phyloP scores from a whole-genome alignment of 2,888 invertebrate genomes.

The Coronaproctus castanopsis region DNA sequence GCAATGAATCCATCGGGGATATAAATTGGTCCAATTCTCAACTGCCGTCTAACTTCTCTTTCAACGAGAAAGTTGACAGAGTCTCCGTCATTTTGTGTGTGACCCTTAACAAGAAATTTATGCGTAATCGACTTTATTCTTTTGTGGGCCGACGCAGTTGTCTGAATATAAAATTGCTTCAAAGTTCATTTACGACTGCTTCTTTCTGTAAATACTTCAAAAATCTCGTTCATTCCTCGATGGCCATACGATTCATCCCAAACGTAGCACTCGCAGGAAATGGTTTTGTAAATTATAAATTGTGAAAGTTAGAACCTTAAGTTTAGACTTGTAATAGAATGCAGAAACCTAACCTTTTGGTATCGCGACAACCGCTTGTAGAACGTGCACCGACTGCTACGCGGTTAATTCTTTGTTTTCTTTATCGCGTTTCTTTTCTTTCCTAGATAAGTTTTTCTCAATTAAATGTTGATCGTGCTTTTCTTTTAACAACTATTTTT shows the following conservation, averaged over 20 bases:
- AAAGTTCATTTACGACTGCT: background rate
- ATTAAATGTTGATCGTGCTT: constrained; percentile 1
- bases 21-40: background rate
- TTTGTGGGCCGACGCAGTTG: constrained; percentile 19
- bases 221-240: constrained; percentile 18
- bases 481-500: background rate
- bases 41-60: background rate
- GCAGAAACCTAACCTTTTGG: constrained; percentile 8
- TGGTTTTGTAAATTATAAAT: constrained; percentile 1
- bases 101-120: background rate
- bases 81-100: background rate
- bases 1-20: background rate
- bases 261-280: constrained; percentile 16
- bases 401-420: background rate
- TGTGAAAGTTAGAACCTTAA: constrained; percentile 5
- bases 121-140: constrained; percentile 8
- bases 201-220: constrained; percentile 11
- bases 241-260: constrained; percentile 19
- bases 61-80: background rate
- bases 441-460: constrained; percentile 1
- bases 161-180: constrained; percentile 17
- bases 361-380: background rate
- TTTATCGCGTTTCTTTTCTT: constrained; percentile 6
- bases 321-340: constrained; percentile 9
- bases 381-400: constrained; percentile 1